These are phyloP conservation scores for Orthosia incerta DNA, from an alignment of 2,888 invertebrate species.

Conservation along the genomic window DNA sequence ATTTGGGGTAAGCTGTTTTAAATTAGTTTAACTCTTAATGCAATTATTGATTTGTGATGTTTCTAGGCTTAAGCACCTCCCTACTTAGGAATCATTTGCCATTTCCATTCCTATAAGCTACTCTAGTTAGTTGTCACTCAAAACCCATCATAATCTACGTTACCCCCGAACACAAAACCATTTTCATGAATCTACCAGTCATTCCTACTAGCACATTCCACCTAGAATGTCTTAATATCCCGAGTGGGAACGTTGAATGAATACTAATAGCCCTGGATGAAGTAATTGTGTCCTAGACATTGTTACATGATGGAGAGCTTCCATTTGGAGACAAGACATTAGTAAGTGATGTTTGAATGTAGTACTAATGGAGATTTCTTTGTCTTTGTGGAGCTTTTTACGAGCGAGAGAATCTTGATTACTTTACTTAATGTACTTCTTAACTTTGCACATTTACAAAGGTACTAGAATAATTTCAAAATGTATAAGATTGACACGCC, in stretches of 20 bases:
- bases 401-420: neutral
- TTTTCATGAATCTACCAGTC: neutral
- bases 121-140: neutral
- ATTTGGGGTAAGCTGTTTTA: too few relatives aligned
- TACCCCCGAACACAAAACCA: neutral
- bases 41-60: too few relatives aligned
- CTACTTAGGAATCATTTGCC: too few relatives aligned
- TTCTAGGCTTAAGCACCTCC: too few relatives aligned
- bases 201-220: constrained; percentile 28
- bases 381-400: neutral
- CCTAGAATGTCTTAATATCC: constrained; percentile 28
- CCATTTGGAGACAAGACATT: constrained; percentile 27
- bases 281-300: constrained; percentile 38
- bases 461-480: too few relatives aligned
- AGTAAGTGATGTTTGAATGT: constrained; percentile 23
- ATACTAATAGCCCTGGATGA: constrained; percentile 46
- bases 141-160: constrained; percentile 6
- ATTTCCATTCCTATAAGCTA: neutral
- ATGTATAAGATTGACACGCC: too few relatives aligned
- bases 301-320: constrained; percentile 40
- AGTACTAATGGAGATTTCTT: constrained; percentile 16
- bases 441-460: too few relatives aligned
- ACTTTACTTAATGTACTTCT: neutral
- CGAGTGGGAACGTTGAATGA: constrained; percentile 37
- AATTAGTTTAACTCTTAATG: too few relatives aligned